phyloP scores from a whole-genome alignment of 2,888 invertebrate species.

The Drosophila robusta region DNA sequence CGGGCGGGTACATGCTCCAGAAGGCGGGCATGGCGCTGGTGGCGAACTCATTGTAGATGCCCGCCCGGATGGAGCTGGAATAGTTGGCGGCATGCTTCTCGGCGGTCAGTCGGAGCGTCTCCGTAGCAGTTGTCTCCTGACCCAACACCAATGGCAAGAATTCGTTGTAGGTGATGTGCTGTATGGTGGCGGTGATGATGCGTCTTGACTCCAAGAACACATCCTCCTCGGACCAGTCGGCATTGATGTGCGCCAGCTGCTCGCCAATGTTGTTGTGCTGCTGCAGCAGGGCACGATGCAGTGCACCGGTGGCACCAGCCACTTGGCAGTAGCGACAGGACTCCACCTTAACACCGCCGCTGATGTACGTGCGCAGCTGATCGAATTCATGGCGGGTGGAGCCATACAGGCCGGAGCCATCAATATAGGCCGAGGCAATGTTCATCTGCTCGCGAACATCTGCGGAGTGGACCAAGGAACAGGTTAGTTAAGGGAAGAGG shows the following conservation, averaged over 20 bases:
- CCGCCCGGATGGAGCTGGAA: conserved; percentile 92
- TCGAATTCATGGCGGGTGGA: conserved; percentile 89
- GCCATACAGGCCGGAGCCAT: conserved; percentile 93
- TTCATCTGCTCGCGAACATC: conserved; percentile 94
- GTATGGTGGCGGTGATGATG: conserved; percentile 91
- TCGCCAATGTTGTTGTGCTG: conserved; percentile 93
- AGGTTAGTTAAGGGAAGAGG: neutral
- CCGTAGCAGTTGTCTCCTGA: conserved; percentile 84
- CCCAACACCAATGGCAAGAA: conserved; percentile 92
- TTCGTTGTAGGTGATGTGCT: conserved; percentile 94
- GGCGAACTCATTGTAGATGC: conserved; percentile 92
- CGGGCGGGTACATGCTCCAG: conserved; percentile 90
- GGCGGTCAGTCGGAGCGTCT: conserved; percentile 87
- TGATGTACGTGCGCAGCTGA: conserved; percentile 89
- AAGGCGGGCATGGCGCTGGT: conserved; percentile 90
- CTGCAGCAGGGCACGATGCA: conserved; percentile 90
- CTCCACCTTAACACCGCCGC: conserved; percentile 89
- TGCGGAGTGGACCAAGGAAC: conserved; percentile 72
- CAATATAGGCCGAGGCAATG: conserved; percentile 92
- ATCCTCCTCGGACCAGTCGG: conserved; percentile 92
- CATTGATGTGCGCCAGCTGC: conserved; percentile 89
- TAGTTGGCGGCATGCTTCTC: conserved; percentile 92
- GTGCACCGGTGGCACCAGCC: conserved; percentile 88
- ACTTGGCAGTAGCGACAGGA: conserved; percentile 89
- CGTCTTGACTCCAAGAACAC: conserved; percentile 91